Base-by-base conservation (phyloP, 2,113 vertebrate species). In the Platanista minor region DNA sequence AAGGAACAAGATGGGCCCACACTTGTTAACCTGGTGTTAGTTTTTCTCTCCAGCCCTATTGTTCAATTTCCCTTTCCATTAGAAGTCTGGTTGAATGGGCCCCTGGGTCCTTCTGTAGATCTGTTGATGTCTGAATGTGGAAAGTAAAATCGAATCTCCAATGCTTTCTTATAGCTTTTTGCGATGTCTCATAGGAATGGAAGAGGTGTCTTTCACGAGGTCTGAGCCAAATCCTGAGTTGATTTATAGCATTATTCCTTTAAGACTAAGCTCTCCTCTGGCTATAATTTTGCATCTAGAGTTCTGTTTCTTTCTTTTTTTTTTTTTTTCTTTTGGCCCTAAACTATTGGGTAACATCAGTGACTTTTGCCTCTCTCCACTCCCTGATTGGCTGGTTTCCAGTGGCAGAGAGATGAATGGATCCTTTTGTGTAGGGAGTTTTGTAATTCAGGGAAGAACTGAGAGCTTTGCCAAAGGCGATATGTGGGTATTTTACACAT, bases 401-500 rank as follows among this genome's bases (percentile, higher is more conserved):
- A 97, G 46, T 31, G 72, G 31, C 80, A 69, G 67, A 89, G 82
- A 66, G 54, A 95, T 97, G 96, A 98, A 97, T 97, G 89, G 77
- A 95, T 97, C 74, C 96, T 95, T 97, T 96, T 87, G 83, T 97
- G 69, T n/a, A 86, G 74, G 61, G 83, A 92, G 67, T 95, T 95
- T 94, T 75, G 77, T 84, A 97, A 90, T 87, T 94, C 57, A 39
- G 52, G 25, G 43, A 91, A 78, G 82, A 82, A 52, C 62, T 87
- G 39, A 88, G 77, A 94, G 39, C 18, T 36, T 95, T 87, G 95
- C 96, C 80, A 91, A 33, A 86, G 89, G 90, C 3, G 6, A 15
- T 90, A 31, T 3, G 29, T 87, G 95, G 61, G 57, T 31, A 92
- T 52, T 87, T 87, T 64, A 21, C 66, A 80, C 74, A 15, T n/a